Percentiles rank a stretch among this genome's conserved stretches.
phyloP scores from a whole-genome alignment of 2,888 invertebrate genomes.

The Lottia scabra region DNA sequence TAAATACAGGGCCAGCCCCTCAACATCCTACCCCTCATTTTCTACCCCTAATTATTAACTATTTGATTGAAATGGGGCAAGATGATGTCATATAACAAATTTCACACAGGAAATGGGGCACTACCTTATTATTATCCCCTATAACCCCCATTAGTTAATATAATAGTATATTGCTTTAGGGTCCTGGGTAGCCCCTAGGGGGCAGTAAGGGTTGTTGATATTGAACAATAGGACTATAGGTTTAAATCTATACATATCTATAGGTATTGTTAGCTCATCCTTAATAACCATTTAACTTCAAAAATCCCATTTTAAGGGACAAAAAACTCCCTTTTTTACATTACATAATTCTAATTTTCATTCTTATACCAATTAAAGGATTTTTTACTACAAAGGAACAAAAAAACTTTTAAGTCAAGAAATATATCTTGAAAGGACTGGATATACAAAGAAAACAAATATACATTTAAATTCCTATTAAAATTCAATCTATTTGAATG shows the following conservation, averaged over 20 bases:
- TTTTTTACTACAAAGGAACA: neutral
- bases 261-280: neutral
- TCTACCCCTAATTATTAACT: neutral
- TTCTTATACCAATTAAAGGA: neutral
- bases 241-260: neutral
- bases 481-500: too few relatives aligned
- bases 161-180: neutral
- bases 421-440: neutral
- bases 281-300: neutral
- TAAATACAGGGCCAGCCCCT: too few relatives aligned
- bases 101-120: slow-evolving; percentile 1
- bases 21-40: too few relatives aligned
- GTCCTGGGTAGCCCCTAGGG: neutral
- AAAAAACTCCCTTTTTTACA: neutral
- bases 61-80: neutral
- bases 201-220: neutral
- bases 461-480: too few relatives aligned
- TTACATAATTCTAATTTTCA: neutral
- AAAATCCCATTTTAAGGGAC: neutral
- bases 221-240: neutral
- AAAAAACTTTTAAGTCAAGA: neutral
- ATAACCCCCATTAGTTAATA: neutral
- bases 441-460: too few relatives aligned
- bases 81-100: neutral
- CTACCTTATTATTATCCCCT: neutral